Evolutionary conservation across 2,888 invertebrate genomes (phyloP), one percentile per base, ranked within the genome.

Genomic region (Scaptodrosophila latifasciaeformis): DNA sequence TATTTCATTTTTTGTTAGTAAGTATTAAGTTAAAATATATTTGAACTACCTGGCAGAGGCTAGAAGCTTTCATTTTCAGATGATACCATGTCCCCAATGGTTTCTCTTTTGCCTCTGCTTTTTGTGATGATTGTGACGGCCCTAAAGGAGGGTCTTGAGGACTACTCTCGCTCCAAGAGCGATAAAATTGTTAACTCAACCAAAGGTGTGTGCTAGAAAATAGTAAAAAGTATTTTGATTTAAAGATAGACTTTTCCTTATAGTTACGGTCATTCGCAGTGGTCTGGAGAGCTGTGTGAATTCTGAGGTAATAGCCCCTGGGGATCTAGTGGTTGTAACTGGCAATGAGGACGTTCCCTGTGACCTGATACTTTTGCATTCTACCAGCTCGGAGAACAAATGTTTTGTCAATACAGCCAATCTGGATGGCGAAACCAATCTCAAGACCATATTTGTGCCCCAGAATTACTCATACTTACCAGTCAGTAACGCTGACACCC

Each of bases 371-470:
- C 84, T 95, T 49, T 86, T 95, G 0, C 90, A 91, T 24, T 90
- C 92, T 0, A 90, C 91, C 0, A 91, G 92, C 39, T 86, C 87
- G 1, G 89, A 89, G 49, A 92, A 91, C 0, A 90, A 90, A 69
- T 94, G 94, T 79, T 92, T 89, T 84, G 89, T 95, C 40, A 95
- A 93, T 24, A 95, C 95, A 0, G 93, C 94, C n/a, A 95, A 95
- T 85, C 88, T 95, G 40, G 95, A 95, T 76, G 95, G 95, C 0
- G 86, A 87, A 62, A 83, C 86, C 1, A 87, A 86, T 67, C 69
- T 87, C 4, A 87, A 87, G 55, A 83, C 83, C 2, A 61, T 87
- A 13, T 48, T 65, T 43, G 71, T 76, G 24, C 86, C 86, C 9
- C 61, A 71, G 7, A 82, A 77, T 27, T 57, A 84, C 29, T 72